Conservation (phyloP, 2,888 invertebrate genomes). For the Prenolepis imparis region DNA sequence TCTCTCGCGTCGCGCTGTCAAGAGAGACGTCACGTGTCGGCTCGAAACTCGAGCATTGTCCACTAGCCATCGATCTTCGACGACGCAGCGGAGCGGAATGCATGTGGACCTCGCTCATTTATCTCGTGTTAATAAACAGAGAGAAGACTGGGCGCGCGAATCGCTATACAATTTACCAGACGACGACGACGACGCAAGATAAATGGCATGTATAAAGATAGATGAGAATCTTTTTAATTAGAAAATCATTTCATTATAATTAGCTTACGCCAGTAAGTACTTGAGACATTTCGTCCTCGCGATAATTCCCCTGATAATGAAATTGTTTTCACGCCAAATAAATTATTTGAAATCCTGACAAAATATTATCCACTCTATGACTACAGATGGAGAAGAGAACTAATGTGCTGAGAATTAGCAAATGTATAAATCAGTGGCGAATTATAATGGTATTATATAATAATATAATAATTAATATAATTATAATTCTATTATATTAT, state of each 20-base stretch:
- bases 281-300: background rate
- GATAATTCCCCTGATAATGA: background rate
- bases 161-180: background rate
- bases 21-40: conserved; percentile 5
- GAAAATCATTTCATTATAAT: background rate
- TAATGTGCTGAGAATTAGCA: background rate
- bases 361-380: background rate
- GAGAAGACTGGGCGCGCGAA: background rate
- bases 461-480: background rate
- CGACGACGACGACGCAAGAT: conserved; percentile 2
- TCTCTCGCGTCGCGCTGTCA: conserved; percentile 9
- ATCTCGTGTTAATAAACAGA: background rate
- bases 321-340: background rate
- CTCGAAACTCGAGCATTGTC: conserved; percentile 16
- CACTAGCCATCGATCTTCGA: background rate
- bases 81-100: background rate
- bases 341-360: background rate
- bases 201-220: background rate
- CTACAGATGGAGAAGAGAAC: background rate
- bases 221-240: background rate
- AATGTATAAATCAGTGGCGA: no score
- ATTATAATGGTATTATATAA: no score
- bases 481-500: background rate
- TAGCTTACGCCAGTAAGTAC: background rate
- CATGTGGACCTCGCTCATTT: background rate